These are phyloP conservation scores for Ammospiza nelsoni DNA, from an alignment of 2,113 vertebrate genomes.

Conservation along the genomic window DNA sequence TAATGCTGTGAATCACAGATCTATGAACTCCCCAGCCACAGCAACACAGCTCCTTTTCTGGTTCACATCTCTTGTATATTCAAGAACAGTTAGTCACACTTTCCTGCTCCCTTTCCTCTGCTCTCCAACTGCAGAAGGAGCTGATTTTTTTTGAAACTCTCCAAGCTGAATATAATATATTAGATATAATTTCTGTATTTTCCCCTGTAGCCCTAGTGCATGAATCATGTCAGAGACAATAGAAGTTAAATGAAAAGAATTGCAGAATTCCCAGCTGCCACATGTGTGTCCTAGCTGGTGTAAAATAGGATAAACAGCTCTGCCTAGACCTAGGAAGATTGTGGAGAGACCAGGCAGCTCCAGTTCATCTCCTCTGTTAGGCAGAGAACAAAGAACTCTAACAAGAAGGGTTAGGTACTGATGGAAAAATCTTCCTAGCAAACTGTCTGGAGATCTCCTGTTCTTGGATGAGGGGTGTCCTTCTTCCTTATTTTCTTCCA, in stretches of 20 bases:
- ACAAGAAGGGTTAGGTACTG: neutral
- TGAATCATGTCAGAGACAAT: neutral
- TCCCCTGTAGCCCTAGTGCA: neutral
- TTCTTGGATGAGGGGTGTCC: neutral
- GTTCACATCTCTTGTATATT: neutral
- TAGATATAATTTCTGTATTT: neutral
- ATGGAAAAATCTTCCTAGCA: neutral
- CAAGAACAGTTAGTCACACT: slow-evolving; percentile 24
- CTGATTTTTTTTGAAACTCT: neutral
- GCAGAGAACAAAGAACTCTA: neutral
- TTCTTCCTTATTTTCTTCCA: neutral
- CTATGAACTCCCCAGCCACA: slow-evolving; percentile 36
- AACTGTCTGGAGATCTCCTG: neutral
- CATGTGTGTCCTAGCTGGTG: neutral
- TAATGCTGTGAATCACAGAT: slow-evolving; percentile 58
- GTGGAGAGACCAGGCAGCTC: neutral
- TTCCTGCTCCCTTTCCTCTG: neutral
- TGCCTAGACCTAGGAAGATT: neutral
- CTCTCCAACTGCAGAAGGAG: neutral
- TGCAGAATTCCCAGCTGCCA: neutral
- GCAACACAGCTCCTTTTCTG: slow-evolving; percentile 16
- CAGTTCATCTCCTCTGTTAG: neutral
- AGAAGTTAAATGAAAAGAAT: neutral
- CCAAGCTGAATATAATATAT: neutral
- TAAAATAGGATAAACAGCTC: neutral